Conservation (phyloP, 2,113 vertebrate species). For the Equus przewalskii region DNA sequence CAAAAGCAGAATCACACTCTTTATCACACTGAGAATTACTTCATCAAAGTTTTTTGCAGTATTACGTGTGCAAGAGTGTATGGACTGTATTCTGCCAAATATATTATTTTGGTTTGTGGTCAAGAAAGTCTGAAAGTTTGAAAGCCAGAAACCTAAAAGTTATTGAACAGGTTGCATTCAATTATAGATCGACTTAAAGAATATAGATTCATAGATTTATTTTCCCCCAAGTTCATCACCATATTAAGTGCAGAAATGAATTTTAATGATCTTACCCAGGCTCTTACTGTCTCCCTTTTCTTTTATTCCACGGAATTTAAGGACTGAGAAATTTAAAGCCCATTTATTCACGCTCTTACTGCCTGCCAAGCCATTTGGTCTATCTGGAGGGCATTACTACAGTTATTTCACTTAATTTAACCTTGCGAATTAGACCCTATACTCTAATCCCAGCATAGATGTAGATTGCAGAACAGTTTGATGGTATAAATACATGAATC, state of each 20-base stretch:
- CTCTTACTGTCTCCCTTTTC: neutral
- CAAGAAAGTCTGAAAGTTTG: neutral
- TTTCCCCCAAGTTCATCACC: neutral
- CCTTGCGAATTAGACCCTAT: neutral
- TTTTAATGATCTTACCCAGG: neutral
- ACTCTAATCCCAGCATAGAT: neutral
- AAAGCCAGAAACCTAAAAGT: neutral
- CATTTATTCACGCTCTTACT: neutral
- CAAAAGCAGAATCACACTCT: neutral
- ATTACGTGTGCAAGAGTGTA: too few species aligned
- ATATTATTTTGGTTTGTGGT: neutral
- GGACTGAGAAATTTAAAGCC: conserved; percentile 1
- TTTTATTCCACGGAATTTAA: conserved; percentile 56
- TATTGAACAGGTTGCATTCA: neutral
- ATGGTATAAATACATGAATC: neutral
- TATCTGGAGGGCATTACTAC: neutral
- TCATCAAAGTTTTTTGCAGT: neutral
- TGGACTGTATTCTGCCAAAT: neutral
- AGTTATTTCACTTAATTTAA: conserved; percentile 37
- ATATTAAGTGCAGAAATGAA: conserved; percentile 53
- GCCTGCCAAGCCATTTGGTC: neutral
- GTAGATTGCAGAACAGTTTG: neutral
- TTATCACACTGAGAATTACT: neutral
- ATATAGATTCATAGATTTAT: neutral
- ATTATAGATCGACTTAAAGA: neutral